These are phyloP conservation scores for Lerema accius DNA, from an alignment of 1,140 invertebrate species.

Conservation along the genomic window DNA sequence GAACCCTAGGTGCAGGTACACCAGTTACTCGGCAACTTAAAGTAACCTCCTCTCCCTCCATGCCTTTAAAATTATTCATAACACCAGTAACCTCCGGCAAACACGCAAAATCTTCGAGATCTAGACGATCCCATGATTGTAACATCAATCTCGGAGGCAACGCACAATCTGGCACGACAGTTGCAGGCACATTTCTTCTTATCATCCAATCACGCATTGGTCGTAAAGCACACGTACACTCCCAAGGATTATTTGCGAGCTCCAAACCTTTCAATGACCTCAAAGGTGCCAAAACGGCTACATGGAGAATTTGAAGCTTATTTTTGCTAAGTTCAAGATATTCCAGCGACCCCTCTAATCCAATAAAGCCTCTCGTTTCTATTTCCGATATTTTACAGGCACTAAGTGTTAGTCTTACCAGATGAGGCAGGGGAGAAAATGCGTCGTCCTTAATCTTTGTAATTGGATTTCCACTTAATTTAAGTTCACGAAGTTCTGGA, in stretches of 20 bases:
- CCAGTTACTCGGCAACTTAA: conserved; percentile 88
- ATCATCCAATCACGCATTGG: conserved; percentile 91
- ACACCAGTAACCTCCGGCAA: conserved; percentile 85
- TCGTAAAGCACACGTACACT: conserved; percentile 90
- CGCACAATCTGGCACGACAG: conserved; percentile 85
- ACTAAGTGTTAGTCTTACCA: conserved; percentile 89
- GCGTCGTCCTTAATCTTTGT: conserved; percentile 86
- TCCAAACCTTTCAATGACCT: conserved; percentile 89
- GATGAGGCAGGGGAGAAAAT: conserved; percentile 86
- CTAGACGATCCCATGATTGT: conserved; percentile 88
- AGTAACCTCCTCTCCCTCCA: conserved; percentile 89
- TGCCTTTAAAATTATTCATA: conserved; percentile 82
- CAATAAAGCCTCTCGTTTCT: conserved; percentile 87
- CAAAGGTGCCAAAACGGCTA: conserved; percentile 86
- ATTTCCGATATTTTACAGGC: conserved; percentile 87
- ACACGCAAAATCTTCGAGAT: conserved; percentile 92
- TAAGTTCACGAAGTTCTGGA: conserved; percentile 89
- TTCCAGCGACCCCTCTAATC: conserved; percentile 87
- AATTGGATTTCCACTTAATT: conserved; percentile 89
- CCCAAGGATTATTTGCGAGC: conserved; percentile 90
- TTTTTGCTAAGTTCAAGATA: conserved; percentile 91
- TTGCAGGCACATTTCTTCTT: conserved; percentile 88
- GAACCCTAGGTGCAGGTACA: conserved; percentile 85
- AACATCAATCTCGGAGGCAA: conserved; percentile 84
- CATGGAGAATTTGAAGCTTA: conserved; percentile 85